phyloP scores from a whole-genome alignment of 2,113 vertebrate genomes.

The Trachemys scripta region DNA sequence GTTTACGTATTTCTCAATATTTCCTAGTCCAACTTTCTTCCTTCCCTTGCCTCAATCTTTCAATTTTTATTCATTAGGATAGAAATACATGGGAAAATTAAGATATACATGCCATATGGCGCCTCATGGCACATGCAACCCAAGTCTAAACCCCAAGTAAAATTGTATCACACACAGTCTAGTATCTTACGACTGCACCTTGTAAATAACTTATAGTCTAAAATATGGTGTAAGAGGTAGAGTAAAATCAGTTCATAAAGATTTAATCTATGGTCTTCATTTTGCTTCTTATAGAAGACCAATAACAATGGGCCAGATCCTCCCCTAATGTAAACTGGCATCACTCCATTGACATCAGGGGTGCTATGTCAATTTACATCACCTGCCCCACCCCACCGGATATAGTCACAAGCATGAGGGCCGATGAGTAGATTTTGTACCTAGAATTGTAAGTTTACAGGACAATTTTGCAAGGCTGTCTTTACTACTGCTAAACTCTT shows the following conservation, averaged over 20 bases:
- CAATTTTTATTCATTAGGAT: not conserved
- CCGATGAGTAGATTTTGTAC: not conserved
- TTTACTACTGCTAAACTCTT: not conserved
- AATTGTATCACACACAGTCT: not conserved
- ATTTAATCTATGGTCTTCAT: not conserved
- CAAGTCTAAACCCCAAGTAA: not conserved
- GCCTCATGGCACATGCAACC: not conserved
- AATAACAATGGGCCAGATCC: slow-evolving; percentile 6
- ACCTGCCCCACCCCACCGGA: not conserved
- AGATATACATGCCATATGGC: not conserved
- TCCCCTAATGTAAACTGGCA: not conserved
- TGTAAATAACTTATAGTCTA: not conserved
- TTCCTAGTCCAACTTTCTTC: not conserved
- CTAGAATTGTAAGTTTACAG: not conserved
- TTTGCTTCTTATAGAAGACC: not conserved
- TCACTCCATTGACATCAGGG: not conserved
- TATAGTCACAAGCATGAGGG: not conserved
- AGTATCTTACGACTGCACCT: not conserved
- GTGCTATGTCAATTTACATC: not conserved
- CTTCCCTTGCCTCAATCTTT: not conserved
- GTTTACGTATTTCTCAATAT: not conserved
- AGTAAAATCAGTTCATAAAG: not conserved
- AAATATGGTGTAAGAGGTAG: slow-evolving; percentile 2
- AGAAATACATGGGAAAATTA: not conserved
- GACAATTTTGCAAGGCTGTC: not conserved